Evolutionary conservation across 2,888 invertebrate genomes (phyloP), one percentile per base, ranked within the genome.

Genomic region (Drosophila phalerata): DNA sequence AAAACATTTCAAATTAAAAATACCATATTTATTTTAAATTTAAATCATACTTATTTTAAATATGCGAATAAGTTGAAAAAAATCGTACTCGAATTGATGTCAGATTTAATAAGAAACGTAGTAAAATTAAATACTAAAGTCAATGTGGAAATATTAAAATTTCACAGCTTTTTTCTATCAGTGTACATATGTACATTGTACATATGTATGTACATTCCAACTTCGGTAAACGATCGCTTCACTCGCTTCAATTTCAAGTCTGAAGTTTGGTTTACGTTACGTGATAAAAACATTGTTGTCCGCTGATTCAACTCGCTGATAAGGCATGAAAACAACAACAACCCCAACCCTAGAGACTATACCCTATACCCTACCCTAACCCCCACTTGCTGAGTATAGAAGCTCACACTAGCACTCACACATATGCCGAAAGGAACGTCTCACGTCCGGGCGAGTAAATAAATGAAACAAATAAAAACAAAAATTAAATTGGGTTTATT

Each of bases 401-500:
- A 43, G 58, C 57, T 57, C 37, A 47, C 25, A 34, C 30, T 38
- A 17, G 42, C n/a, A 17, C 15, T 22, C 13, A 28, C 9, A 30
- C 5, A 52, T 5, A 15, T 5, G 28, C 0, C 9, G 2, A 34
- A n/a, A n/a, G 45, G 42, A 25, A 64, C 60, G 49, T 45, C 28
- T 48, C 79, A 79, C 85, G 74, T 72, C 60, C 70, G 72, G 58
- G 62, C 70, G 58, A 67, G 85, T 77, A 88, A 88, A 88, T 85
- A 84, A 85, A 75, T 79, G 77, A 76, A 78, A 67, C 76, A 86
- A 86, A 85, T 72, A 88, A 76, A 85, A 86, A 88, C 79, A 77
- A 68, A 77, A 84, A 84, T 79, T 79, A 86, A 85, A 87, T 86
- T 81, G 73, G 73, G 87, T 88, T 85, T 85, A 85, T 89, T 77